phyloP scores from a whole-genome alignment of 2,113 vertebrate species.

The Channa argus region DNA sequence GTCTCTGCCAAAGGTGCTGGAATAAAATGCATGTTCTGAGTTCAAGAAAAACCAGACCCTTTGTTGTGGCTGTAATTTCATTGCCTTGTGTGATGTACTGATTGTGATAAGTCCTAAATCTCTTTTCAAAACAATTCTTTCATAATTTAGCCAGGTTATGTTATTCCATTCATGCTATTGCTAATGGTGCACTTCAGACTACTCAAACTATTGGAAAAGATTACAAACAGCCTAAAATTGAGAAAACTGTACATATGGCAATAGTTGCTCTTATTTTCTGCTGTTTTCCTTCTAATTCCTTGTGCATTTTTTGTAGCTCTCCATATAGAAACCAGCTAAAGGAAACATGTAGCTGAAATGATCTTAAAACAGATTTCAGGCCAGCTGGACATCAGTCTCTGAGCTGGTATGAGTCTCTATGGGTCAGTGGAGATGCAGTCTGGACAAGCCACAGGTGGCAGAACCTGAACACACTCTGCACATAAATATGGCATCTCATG shows the following conservation, averaged over 20 bases:
- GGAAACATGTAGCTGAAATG: conserved; percentile 17
- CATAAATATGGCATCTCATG: background rate
- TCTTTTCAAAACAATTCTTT: conserved; percentile 16
- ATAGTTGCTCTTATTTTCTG: conserved; percentile 37
- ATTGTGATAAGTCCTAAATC: conserved; percentile 35
- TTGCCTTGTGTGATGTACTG: conserved; percentile 1
- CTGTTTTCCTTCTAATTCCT: conserved; percentile 1
- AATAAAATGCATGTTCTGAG: conserved; percentile 18
- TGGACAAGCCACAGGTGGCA: conserved; percentile 16
- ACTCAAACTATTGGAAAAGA: conserved; percentile 40
- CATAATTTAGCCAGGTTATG: conserved; percentile 21
- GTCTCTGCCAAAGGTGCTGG: conserved; percentile 34
- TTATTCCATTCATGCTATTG: conserved; percentile 23
- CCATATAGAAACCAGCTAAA: conserved; percentile 7
- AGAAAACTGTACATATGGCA: conserved; percentile 1
- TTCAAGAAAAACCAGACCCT: conserved; percentile 35
- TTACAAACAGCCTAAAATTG: conserved; percentile 24
- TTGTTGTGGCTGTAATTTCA: conserved; percentile 41
- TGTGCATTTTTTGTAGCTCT: background rate
- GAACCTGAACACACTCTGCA: background rate
- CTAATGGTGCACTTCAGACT: conserved; percentile 61
- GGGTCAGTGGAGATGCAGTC: conserved; percentile 11
- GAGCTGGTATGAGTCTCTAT: conserved; percentile 3
- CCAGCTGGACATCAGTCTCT: conserved; percentile 45
- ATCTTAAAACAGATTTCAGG: conserved; percentile 47